phyloP scores from a whole-genome alignment of 2,113 vertebrate genomes.

The Hypocryptadius cinnamomeus region DNA sequence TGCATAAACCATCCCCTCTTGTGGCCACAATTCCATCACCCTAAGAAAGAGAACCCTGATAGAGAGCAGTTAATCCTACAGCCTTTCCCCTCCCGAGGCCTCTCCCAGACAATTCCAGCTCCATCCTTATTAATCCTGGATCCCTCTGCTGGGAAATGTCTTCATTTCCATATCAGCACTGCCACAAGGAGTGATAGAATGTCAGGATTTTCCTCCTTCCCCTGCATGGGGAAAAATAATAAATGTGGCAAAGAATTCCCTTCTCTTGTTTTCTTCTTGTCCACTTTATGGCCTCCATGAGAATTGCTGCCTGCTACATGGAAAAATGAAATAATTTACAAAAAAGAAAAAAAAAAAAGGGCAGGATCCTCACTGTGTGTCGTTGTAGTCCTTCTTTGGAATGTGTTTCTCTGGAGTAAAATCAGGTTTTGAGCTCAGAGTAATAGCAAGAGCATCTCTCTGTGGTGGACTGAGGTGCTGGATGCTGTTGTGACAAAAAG shows the following conservation, averaged over 20 bases:
- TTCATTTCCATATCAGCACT: slow-evolving; percentile 13
- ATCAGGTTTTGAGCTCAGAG: not conserved
- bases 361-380: not conserved
- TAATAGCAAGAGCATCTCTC: not conserved
- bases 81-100: not conserved
- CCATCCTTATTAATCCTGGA: not conserved
- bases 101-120: slow-evolving; percentile 4
- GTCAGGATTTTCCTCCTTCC: not conserved
- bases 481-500: not conserved
- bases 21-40: not conserved
- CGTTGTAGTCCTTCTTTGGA: not conserved
- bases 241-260: not conserved
- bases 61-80: not conserved
- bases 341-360: not conserved
- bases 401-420: not conserved
- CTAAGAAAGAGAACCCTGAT: not conserved
- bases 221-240: too few relatives aligned
- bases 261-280: not conserved
- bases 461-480: not conserved
- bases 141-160: not conserved
- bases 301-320: not conserved
- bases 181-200: not conserved
- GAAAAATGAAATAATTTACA: not conserved
- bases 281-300: not conserved
- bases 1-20: not conserved